Base-by-base conservation (phyloP, 1,140 invertebrate species). In the Drosophila parabipectinata region DNA sequence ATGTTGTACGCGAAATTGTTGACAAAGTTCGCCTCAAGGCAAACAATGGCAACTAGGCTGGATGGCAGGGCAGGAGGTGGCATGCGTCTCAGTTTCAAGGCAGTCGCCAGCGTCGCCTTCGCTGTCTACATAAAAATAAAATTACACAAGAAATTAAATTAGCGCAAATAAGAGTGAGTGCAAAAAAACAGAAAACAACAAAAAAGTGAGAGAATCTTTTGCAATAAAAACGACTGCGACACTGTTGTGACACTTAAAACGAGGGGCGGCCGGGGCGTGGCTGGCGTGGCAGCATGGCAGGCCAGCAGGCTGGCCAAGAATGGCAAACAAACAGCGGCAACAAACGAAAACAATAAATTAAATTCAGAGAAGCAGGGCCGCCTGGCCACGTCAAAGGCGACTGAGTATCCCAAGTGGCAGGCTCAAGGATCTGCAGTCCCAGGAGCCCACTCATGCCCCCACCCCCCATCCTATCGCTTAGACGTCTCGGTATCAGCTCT, bases 81-180 rank as follows among this genome's bases (percentile, higher is more conserved):
- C 3, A 26, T 15, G 24, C 48, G 60, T 75, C 74, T 87, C 82
- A 88, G 78, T 88, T 87, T 88, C 82, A 88, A 87, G 82, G 82
- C 83, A 85, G 73, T 55, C 28, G 39, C 48, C 53, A 59, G 14
- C n/a, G 48, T 60, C 66, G 58, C 72, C 72, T 72, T 71, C 71
- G 78, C 72, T 68, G 82, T 74, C 81, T 75, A 85, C 82, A 85
- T 85, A 87, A 87, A 87, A 87, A 87, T 82, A 77, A 82, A 87
- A 87, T 87, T 87, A 88, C 82, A 88, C 79, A 82, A 88, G 83
- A 82, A 87, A 87, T 87, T 75, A 87, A 87, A 87, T 87, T 88
- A 87, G 82, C 82, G 82, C 78, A 87, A 85, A 82, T 81, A 87
- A 78, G 78, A 82, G 78, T 6, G 26, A 53, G 77, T 37, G 34